Percentiles rank a stretch among this genome's conserved stretches.
Conservation (phyloP, 2,113 vertebrate species). For the Oplegnathus fasciatus region DNA sequence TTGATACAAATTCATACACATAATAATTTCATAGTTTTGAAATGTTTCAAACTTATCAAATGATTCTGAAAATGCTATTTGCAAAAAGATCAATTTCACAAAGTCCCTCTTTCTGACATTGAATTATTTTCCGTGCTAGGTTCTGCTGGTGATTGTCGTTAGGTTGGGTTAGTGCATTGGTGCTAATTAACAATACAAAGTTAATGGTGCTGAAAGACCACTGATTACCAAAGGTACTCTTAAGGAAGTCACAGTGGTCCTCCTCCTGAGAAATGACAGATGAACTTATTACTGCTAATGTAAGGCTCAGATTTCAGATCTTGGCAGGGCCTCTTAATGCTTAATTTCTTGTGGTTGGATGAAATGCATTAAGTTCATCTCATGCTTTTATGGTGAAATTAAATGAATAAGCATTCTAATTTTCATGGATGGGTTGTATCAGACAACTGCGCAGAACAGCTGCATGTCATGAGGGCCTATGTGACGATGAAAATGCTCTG, state of each 20-base stretch:
- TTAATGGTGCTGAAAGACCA: background rate
- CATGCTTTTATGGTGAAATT: slow-evolving; percentile 14
- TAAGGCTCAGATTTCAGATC: slow-evolving; percentile 12
- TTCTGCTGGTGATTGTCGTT: background rate
- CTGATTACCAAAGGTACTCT: background rate
- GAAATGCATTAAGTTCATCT: slow-evolving; percentile 19
- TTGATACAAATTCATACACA: background rate
- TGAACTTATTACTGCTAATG: slow-evolving; percentile 8
- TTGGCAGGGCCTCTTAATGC: slow-evolving; percentile 7
- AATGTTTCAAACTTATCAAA: background rate
- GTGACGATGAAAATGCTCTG: background rate
- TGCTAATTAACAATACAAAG: background rate
- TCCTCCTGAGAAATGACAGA: background rate
- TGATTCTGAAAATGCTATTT: background rate
- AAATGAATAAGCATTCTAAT: slow-evolving; percentile 37
- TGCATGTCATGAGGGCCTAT: background rate
- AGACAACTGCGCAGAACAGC: slow-evolving; percentile 36
- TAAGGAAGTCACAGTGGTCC: background rate
- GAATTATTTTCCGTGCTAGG: background rate
- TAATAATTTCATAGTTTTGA: background rate
- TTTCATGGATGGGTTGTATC: background rate
- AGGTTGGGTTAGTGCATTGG: too few relatives aligned
- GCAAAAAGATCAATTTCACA: background rate
- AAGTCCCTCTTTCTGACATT: background rate
- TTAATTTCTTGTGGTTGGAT: slow-evolving; percentile 39